Evolutionary conservation across 1,140 invertebrate species (phyloP).

Genomic region (Nasonia vitripennis): DNA sequence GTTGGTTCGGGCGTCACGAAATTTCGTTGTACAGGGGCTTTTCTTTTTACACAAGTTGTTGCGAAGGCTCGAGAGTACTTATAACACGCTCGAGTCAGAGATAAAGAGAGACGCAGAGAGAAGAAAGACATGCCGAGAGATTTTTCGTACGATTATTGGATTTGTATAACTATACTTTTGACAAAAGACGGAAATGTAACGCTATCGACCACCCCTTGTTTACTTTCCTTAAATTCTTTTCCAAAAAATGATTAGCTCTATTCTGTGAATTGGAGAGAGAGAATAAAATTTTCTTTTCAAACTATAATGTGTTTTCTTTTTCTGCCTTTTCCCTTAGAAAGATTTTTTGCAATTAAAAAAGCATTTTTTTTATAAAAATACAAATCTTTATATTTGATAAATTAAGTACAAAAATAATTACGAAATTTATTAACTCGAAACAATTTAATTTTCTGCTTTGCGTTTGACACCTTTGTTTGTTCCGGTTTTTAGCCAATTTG

Average conservation of each 20-base stretch:
- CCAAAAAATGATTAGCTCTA: conserved; percentile 10
- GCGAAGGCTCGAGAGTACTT: no score
- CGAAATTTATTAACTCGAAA: not conserved
- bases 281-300: conserved; percentile 48
- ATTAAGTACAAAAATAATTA: conserved; percentile 29
- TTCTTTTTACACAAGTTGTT: not conserved
- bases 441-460: conserved; percentile 28
- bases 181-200: no score
- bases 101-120: no score
- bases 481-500: conserved; percentile 33
- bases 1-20: not conserved
- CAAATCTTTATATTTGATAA: conserved; percentile 2
- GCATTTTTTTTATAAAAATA: not conserved
- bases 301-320: conserved; percentile 22
- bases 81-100: no score
- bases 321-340: not conserved
- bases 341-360: no score
- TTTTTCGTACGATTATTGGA: conserved; percentile 10
- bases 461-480: conserved; percentile 27
- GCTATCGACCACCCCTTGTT: no score
- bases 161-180: not conserved
- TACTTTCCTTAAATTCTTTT: conserved; percentile 14
- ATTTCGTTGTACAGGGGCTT: not conserved
- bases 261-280: conserved; percentile 27
- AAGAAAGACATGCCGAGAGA: not conserved